Base-by-base conservation (phyloP, 2,113 vertebrate species). In the Callorhinus ursinus region DNA sequence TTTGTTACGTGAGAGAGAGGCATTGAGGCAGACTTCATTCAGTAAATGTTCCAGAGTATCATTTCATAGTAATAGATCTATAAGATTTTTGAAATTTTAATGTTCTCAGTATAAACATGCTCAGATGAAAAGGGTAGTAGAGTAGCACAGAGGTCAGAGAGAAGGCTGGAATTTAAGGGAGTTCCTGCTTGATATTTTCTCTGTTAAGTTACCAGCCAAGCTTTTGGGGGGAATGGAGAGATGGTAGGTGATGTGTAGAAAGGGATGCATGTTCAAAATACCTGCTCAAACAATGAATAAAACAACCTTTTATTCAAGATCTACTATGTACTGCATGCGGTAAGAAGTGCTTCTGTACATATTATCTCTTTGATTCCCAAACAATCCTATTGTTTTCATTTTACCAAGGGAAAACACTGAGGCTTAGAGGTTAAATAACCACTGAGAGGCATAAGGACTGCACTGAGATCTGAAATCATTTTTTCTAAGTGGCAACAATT, bases 341-440 rank as follows among this genome's bases (percentile, higher is more conserved):
- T 53, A 94, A 31, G 59, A 57, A 51, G 14, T 79, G 39, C 49
- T 84, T 89, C 59, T 26, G 59, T n/a, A 96, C 19, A 83, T 77
- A 83, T 26, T 59, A 33, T 39, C 31, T 89, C 63, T 61, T 71
- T 93, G 61, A 93, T 46, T 79, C 28, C 85, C 53, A 82, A 90
- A 86, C 7, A 89, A 61, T 74, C 55, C 71, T 69, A 51, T 21
- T 59, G 33, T 74, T 96, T 92, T 95, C 12, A 61, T 85, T 90
- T 95, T 86, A 89, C 65, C 51, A 76, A 53, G 82, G n/a, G 74
- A 80, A 84, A 93, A 85, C 79, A 51, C 28, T 19, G 28, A 95
- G 42, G 22, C 14, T 96, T n/a, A 59, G 7, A 72, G 18, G 57
- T 46, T 92, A 86, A 96, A 85, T 92, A 86, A 96, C 80, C 74